Conservation (phyloP, 2,888 invertebrate species). For the Aleiodes testaceus region DNA sequence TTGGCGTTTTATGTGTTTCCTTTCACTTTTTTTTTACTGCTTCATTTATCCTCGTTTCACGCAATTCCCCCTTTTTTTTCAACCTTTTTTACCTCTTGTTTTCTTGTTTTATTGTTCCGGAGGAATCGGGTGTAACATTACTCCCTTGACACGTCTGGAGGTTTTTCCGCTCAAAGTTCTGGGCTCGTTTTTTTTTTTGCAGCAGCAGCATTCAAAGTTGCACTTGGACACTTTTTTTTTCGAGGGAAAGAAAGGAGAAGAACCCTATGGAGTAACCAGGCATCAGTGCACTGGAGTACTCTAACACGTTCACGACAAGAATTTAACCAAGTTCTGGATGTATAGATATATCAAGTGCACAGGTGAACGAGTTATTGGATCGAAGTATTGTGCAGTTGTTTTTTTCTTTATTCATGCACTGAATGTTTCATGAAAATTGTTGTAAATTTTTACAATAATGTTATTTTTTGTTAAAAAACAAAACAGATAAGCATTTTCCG, state of each 20-base stretch:
- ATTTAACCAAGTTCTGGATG: conserved; percentile 15
- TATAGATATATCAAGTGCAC: background rate
- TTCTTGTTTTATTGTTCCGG: conserved; percentile 5
- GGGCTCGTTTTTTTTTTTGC: background rate
- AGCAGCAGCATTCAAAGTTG: conserved; percentile 27
- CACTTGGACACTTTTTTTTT: background rate
- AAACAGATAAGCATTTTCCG: too few relatives aligned
- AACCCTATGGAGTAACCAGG: conserved; percentile 19
- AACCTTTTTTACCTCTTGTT: background rate
- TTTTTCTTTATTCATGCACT: background rate
- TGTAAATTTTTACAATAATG: too few relatives aligned
- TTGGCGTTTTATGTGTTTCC: background rate
- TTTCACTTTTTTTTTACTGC: background rate
- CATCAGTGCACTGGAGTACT: conserved; percentile 20
- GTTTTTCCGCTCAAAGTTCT: conserved; percentile 15
- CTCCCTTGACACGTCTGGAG: conserved; percentile 29
- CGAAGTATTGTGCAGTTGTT: background rate
- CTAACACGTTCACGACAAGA: conserved; percentile 4
- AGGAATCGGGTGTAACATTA: conserved; percentile 30
- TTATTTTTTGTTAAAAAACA: too few relatives aligned
- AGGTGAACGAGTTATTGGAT: conserved; percentile 10
- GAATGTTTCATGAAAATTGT: too few relatives aligned
- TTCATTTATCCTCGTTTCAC: background rate
- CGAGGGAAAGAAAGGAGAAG: conserved; percentile 4
- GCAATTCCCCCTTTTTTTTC: background rate